Percentiles rank a stretch among this genome's conserved stretches.
phyloP scores from a whole-genome alignment of 2,797 vertebrate species.

The Thalassophryne amazonica region DNA sequence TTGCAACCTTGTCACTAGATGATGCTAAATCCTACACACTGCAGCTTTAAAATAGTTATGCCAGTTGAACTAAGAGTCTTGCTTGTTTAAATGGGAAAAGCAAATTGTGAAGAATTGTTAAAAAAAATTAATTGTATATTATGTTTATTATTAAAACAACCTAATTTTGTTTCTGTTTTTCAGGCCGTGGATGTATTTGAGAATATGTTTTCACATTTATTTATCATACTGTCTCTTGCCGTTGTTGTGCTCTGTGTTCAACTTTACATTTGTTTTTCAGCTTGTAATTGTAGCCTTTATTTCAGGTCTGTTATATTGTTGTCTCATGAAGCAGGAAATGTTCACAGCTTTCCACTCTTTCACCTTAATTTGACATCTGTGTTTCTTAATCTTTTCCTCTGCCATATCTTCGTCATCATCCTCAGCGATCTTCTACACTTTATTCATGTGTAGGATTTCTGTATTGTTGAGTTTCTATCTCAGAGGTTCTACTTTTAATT shows the following conservation, averaged over 20 bases:
- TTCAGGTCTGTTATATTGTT: constrained; percentile 7
- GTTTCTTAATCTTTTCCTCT: constrained; percentile 1
- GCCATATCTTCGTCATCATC: neutral
- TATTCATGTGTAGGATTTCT: neutral
- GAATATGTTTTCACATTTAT: constrained; percentile 6
- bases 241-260: constrained; percentile 12
- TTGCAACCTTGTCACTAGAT: too few relatives aligned
- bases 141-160: too few relatives aligned
- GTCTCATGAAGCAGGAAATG: constrained; percentile 10
- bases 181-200: constrained; percentile 25
- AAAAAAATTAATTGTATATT: too few relatives aligned
- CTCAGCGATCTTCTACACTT: neutral
- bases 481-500: neutral
- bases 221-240: constrained; percentile 10
- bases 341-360: constrained; percentile 5
- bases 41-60: too few relatives aligned
- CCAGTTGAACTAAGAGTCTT: too few relatives aligned
- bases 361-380: neutral
- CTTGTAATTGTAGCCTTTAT: too few relatives aligned
- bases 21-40: too few relatives aligned
- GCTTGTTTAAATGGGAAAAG: too few relatives aligned
- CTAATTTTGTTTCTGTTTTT: too few relatives aligned
- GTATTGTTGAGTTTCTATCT: neutral
- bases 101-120: too few relatives aligned
- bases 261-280: constrained; percentile 19